Base-by-base conservation (phyloP, 2,888 invertebrate species). In the Acanthosoma haemorrhoidale region DNA sequence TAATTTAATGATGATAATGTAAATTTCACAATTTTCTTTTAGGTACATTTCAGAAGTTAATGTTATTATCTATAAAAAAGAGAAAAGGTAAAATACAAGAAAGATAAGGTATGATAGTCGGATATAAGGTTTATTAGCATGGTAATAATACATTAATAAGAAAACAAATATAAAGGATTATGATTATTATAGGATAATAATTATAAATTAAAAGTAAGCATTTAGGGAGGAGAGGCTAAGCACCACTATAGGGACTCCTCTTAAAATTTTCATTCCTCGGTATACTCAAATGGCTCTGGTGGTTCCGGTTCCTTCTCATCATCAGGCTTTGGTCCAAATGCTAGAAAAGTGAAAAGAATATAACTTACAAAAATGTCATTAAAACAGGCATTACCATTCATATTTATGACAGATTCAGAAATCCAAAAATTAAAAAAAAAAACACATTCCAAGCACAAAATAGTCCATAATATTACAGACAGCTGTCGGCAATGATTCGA, bases 251-350 rank as follows among this genome's bases (percentile, higher is more conserved):
- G 43, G 0, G 6, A 25, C 25, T n/a, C 4, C 4, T 25, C 6
- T 11, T n/a, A 18, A 51, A 4, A 3, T 1, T 5, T 51, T 43
- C 67, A 66, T 57, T 70, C 70, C 18, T 66, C 66, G 8, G 66
- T 58, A 38, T 92, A 98, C 82, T 96, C 96, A 80, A 98, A 98
- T 74, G 97, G 95, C 84, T 96, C 96, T 78, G 97, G 97, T 51
- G 96, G 94, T 77, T 95, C 95, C 0, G 97, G 96, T 81, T 98
- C 97, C 78, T 94, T 94, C 77, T 94, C 95, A 77, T 97, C 97
- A 75, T 96, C 96, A 16, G 90, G 88, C 79, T 92, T 92, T 2
- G 92, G 93, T 0, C 94, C 94, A 77, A 91, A 92, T 0, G 93
- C 93, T 79, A 78, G 69, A 79, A 79, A 73, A 75, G 0, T 18